phyloP scores from a whole-genome alignment of 2,888 invertebrate species.

The Pycnomerus fuliginosus region DNA sequence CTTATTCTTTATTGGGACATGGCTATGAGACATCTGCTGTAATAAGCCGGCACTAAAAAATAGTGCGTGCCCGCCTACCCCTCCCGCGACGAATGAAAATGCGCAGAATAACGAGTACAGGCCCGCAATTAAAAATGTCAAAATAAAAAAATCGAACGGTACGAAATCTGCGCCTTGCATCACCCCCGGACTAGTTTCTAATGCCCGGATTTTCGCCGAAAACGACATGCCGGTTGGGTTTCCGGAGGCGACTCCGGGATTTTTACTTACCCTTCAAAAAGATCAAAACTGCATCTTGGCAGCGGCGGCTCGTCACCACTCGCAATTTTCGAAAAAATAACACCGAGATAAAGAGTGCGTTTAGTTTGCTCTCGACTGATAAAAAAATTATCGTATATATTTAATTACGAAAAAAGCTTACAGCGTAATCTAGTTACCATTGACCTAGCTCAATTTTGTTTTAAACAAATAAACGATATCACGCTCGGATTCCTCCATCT shows the following conservation, averaged over 20 bases:
- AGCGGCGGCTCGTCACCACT: slow-evolving; percentile 16
- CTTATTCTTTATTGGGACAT: slow-evolving; percentile 56
- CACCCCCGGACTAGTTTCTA: slow-evolving; percentile 3
- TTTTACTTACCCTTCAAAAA: slow-evolving; percentile 42
- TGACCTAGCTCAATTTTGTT: slow-evolving; percentile 26
- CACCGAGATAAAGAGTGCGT: slow-evolving; percentile 12
- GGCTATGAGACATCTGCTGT: slow-evolving; percentile 65
- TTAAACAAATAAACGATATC: slow-evolving; percentile 16
- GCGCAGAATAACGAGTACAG: slow-evolving; percentile 61
- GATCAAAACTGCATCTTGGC: slow-evolving; percentile 68
- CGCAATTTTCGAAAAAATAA: slow-evolving; percentile 1
- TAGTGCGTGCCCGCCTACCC: slow-evolving; percentile 61
- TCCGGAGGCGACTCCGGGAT: slow-evolving; percentile 12
- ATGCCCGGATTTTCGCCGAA: slow-evolving; percentile 11
- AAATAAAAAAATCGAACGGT: slow-evolving; percentile 52
- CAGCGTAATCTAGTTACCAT: slow-evolving; percentile 25
- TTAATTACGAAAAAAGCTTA: slow-evolving; percentile 20
- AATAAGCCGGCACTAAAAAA: slow-evolving; percentile 66
- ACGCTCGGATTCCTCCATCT: no score
- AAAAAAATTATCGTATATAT: slow-evolving; percentile 4
- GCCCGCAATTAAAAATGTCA: slow-evolving; percentile 61
- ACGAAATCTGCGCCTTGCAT: slow-evolving; percentile 26
- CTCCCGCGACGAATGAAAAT: slow-evolving; percentile 57
- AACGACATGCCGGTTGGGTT: background rate
- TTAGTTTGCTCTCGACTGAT: slow-evolving; percentile 12